Conservation (phyloP, 2,797 vertebrate genomes). For the Helostoma temminkii region DNA sequence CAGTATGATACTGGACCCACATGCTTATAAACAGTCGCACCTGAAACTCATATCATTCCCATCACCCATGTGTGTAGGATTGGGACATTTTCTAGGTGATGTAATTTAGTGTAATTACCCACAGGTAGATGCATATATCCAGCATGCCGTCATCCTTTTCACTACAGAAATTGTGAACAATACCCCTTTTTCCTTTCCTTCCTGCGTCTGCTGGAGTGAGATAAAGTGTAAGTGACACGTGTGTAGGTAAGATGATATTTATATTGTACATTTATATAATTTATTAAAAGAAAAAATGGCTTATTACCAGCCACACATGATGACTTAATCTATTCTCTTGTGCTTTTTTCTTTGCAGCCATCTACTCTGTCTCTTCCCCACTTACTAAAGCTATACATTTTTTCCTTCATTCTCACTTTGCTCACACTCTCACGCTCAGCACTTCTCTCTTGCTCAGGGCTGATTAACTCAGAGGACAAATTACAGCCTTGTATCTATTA, state of each 20-base stretch:
- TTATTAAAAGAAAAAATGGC: constrained; percentile 65
- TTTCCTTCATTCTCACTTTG: not conserved
- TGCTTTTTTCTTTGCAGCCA: constrained; percentile 13
- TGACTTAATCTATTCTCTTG: constrained; percentile 60
- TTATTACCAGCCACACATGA: constrained; percentile 59
- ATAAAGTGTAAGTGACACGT: constrained; percentile 66
- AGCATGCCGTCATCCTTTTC: constrained; percentile 20
- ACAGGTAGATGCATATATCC: constrained; percentile 7
- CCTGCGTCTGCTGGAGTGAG: constrained; percentile 47
- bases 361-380: constrained; percentile 14
- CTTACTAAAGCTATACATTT: constrained; percentile 39
- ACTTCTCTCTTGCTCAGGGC: constrained; percentile 40
- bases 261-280: constrained; percentile 54
- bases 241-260: constrained; percentile 65
- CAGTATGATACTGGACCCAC: too few species aligned
- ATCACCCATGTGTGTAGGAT: not conserved
- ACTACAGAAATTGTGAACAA: constrained; percentile 22
- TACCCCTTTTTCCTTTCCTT: constrained; percentile 21
- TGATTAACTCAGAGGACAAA: constrained; percentile 77
- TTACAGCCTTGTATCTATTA: constrained; percentile 71
- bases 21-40: too few species aligned
- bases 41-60: not conserved
- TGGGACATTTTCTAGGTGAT: not conserved
- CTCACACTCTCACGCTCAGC: constrained; percentile 20
- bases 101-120: constrained; percentile 14